A percentile compares a stretch with the other conserved stretches of the same genome.
phyloP scores from a whole-genome alignment of 2,888 invertebrate species.

The Eristalis arbustorum region DNA sequence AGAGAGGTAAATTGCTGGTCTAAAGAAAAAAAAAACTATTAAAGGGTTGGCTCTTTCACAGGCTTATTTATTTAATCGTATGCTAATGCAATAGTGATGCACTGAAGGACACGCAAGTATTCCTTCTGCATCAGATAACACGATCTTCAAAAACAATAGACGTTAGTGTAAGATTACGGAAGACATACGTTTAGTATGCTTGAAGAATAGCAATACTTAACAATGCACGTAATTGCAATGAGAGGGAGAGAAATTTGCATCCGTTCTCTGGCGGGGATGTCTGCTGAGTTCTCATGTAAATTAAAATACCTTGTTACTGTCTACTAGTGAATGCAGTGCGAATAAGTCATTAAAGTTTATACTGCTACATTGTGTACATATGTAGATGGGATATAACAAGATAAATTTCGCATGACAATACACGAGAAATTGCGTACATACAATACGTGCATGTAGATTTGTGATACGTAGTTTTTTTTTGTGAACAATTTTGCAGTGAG shows the following conservation, averaged over 20 bases:
- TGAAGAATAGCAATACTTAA: conserved; percentile 8
- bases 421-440: neutral
- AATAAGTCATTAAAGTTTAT: neutral
- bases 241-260: conserved; percentile 40
- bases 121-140: conserved; percentile 60
- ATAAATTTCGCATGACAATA: too few relatives aligned
- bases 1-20: conserved; percentile 45
- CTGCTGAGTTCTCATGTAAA: conserved; percentile 44
- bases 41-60: conserved; percentile 14
- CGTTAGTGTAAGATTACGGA: conserved; percentile 59
- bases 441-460: neutral
- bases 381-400: too few relatives aligned
- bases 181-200: conserved; percentile 35
- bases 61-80: conserved; percentile 61
- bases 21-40: neutral
- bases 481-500: neutral
- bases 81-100: conserved; percentile 61
- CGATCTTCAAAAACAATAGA: conserved; percentile 56
- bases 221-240: conserved; percentile 55
- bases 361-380: neutral
- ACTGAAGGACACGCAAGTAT: conserved; percentile 63
- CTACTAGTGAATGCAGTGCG: neutral
- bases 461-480: neutral
- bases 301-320: conserved; percentile 30
- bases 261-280: conserved; percentile 38